A percentile compares a stretch with the other conserved stretches of the same genome.
Evolutionary conservation across 2,888 invertebrate species (phyloP).

Genomic region (Cantharis nigra): DNA sequence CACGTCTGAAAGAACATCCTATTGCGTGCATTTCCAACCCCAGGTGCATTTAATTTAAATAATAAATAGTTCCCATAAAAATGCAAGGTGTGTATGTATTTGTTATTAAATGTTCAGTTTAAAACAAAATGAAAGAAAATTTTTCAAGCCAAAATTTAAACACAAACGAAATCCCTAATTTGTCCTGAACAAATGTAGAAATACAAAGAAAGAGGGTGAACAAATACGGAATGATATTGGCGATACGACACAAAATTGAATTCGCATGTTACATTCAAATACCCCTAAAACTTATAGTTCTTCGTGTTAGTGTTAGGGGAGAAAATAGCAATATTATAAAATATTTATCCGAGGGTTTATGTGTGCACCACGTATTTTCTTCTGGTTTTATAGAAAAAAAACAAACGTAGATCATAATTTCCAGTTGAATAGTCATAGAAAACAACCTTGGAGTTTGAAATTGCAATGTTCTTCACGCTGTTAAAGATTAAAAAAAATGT

Average conservation of each 20-base stretch:
- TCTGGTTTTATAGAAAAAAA: background rate
- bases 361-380: background rate
- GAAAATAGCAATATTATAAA: background rate
- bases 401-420: background rate
- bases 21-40: background rate
- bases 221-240: background rate
- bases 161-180: background rate
- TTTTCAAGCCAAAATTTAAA: background rate
- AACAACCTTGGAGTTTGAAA: background rate
- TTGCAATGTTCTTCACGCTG: background rate
- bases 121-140: background rate
- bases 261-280: conserved; percentile 1
- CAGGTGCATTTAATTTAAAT: background rate
- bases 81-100: background rate
- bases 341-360: background rate
- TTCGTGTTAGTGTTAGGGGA: background rate
- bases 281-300: background rate
- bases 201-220: background rate
- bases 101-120: background rate
- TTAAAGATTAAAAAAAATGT: background rate
- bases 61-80: background rate
- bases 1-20: background rate
- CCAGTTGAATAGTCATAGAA: background rate
- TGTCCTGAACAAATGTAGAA: background rate
- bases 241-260: background rate